Evolutionary conservation across 2,797 vertebrate genomes (phyloP), one percentile per base, ranked within the genome.

Genomic region (Yasuhikotakia modesta): DNA sequence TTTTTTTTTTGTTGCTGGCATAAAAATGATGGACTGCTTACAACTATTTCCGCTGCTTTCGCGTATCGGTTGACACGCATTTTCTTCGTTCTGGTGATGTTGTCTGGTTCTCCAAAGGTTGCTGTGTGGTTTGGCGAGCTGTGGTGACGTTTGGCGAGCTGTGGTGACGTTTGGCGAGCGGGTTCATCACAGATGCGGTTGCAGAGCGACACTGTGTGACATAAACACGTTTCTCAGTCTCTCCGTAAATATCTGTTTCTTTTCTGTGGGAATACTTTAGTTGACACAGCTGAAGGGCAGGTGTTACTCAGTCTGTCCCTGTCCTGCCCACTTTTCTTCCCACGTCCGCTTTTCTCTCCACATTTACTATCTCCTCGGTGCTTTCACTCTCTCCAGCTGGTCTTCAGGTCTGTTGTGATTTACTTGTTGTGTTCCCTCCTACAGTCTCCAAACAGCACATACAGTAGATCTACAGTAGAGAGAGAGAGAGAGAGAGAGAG

Each of bases 281-380:
- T 79, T 76, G 72, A 82, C 70, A 74, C 79, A 85, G 79, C 82
- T 83, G 82, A 83, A 55, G 63, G 71, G 66, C 73, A 73, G 63
- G 73, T 83, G 76, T 81, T 76, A 27, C 45, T 53, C 75, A 67
- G 6, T 32, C 50, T 69, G 53, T 70, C 43, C 10, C 14, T 24
- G 39, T 80, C 45, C 13, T 61, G 12, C 55, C 63, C 32, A 58
- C 60, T 27, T 52, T 16, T 74, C 57, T 52, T 68, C 32, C 60
- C 52, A 55, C 58, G 50, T 70, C 27, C 53, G 19, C 63, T n/a
- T 12, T 35, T 66, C 43, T 63, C 17, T 55, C 65, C 27, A 79
- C 35, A 48, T 22, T 57, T 53, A 45, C 72, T 32, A 53, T 70
- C 45, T 53, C 53, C 39, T 32, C 7, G 16, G 22, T 43, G 53